Conservation (phyloP, 2,113 vertebrate species). For the Oncorhynchus tshawytscha region DNA sequence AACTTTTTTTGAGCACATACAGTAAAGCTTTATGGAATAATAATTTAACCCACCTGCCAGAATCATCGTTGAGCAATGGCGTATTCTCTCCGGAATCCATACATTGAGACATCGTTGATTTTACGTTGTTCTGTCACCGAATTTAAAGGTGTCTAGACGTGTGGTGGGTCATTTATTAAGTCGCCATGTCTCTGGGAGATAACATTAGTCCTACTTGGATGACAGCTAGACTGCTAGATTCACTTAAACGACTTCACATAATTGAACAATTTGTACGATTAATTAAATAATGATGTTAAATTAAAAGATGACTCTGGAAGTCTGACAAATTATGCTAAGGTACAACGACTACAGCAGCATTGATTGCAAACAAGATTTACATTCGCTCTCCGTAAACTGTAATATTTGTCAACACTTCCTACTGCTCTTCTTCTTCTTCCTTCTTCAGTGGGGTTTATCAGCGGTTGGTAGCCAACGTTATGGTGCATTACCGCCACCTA, state of each 20-base stretch:
- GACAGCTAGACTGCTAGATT: too few species aligned
- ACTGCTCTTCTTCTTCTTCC: background rate
- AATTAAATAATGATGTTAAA: too few species aligned
- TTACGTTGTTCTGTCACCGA: background rate
- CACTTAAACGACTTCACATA: too few species aligned
- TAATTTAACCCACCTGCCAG: conserved; percentile 73
- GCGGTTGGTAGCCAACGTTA: too few species aligned
- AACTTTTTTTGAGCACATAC: background rate
- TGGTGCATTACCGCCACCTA: background rate
- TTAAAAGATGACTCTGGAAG: too few species aligned
- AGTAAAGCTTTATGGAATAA: background rate
- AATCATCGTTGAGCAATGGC: conserved; percentile 61
- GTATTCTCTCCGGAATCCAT: conserved; percentile 55
- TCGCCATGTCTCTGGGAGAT: background rate
- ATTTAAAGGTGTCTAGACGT: background rate
- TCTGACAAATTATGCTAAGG: too few species aligned
- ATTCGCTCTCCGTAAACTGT: background rate
- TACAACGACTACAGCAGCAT: background rate
- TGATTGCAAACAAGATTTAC: background rate
- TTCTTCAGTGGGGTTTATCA: background rate
- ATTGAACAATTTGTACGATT: too few species aligned
- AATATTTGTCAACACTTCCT: background rate
- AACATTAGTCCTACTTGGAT: background rate
- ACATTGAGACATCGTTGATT: conserved; percentile 50
- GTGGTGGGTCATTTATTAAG: background rate